Evolutionary conservation across 2,113 vertebrate species (phyloP).

Genomic region (Corythornis cristatus): DNA sequence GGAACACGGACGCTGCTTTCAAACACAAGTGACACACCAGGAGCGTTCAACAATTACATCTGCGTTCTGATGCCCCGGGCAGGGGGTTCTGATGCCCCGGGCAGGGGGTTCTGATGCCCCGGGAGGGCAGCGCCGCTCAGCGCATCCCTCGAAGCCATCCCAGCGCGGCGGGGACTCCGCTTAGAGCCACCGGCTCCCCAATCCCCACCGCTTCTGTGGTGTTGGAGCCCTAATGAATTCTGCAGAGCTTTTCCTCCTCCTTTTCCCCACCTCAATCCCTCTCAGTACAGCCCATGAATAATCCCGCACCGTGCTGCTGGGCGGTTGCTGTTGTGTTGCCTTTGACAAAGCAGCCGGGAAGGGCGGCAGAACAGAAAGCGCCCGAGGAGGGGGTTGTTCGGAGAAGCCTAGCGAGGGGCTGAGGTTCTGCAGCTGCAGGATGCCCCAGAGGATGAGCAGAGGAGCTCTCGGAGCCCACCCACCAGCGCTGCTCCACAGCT

Average conservation of each 20-base stretch:
- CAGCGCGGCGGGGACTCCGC: not conserved
- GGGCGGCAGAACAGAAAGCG: not conserved
- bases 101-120: rapidly evolving
- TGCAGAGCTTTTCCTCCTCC: not conserved
- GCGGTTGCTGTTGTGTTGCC: slow-evolving; percentile 46
- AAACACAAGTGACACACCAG: not conserved
- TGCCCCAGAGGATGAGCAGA: not conserved
- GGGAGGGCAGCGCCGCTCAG: not conserved
- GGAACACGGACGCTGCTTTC: not conserved
- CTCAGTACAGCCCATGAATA: slow-evolving; percentile 43
- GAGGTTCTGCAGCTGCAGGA: not conserved
- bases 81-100: rapidly evolving
- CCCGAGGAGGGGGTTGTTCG: not conserved
- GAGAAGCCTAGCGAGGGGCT: not conserved
- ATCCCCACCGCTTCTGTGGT: rapidly evolving
- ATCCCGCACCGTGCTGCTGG: slow-evolving; percentile 19
- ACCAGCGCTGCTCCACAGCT: rapidly evolving
- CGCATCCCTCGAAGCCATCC: not conserved
- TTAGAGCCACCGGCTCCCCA: not conserved
- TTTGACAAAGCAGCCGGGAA: not conserved
- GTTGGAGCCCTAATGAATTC: not conserved
- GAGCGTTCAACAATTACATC: not conserved
- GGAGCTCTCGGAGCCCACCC: not conserved
- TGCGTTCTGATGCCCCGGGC: too few species aligned
- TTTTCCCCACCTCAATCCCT: slow-evolving; percentile 20